Conservation (phyloP, 2,888 invertebrate genomes). For the Pimpla rufipes region DNA sequence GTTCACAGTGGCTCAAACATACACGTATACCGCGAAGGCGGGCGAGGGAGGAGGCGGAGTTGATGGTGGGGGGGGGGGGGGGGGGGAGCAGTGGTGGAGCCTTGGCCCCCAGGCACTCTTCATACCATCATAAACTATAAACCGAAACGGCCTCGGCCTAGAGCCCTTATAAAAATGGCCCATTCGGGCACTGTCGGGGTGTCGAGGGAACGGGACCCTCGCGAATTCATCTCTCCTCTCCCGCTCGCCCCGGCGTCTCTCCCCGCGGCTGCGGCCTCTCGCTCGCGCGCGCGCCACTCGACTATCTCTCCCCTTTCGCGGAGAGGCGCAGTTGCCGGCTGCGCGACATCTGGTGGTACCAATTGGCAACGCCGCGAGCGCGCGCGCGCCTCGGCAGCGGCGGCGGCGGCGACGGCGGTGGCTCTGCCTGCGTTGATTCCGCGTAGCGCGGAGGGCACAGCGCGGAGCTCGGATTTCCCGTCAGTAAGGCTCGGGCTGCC, state of each 20-base stretch:
- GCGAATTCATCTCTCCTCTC: constrained; percentile 44
- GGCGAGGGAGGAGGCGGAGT: too few species aligned
- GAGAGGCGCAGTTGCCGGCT: constrained; percentile 30
- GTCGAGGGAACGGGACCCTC: constrained; percentile 44
- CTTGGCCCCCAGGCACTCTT: constrained; percentile 38
- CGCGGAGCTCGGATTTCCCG: constrained; percentile 41
- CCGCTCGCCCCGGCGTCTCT: not conserved
- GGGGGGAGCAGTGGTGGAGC: too few species aligned
- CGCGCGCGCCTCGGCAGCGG: constrained; percentile 24
- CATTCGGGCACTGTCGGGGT: constrained; percentile 26
- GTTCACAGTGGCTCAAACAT: not conserved
- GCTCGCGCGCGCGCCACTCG: not conserved
- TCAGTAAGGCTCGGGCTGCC: constrained; percentile 82
- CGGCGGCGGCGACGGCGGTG: not conserved
- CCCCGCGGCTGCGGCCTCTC: not conserved
- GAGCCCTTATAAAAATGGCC: constrained; percentile 51
- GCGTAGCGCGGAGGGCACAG: constrained; percentile 30
- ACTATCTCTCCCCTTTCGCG: constrained; percentile 8
- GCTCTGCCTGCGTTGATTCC: constrained; percentile 51
- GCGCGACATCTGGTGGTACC: constrained; percentile 58
- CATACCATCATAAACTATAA: constrained; percentile 55
- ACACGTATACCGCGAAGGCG: not conserved
- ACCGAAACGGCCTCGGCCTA: constrained; percentile 50
- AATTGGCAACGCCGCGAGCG: constrained; percentile 40
- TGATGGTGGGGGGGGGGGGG: too few species aligned